Conservation (phyloP, 2,113 vertebrate species). For the Alligator mississippiensis region DNA sequence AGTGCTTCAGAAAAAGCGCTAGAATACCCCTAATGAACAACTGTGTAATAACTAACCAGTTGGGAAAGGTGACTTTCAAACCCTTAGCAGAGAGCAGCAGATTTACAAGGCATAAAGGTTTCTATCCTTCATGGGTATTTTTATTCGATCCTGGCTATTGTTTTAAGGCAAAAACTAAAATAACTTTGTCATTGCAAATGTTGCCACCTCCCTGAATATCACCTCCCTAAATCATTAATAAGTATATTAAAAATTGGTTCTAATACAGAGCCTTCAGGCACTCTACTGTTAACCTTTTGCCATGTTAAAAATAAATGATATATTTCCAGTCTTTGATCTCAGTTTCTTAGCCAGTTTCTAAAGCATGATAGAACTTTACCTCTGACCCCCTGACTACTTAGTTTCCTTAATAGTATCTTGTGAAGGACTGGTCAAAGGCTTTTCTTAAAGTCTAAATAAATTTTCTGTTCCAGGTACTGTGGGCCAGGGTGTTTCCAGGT, state of each 20-base stretch:
- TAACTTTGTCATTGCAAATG: background rate
- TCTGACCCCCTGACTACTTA: slow-evolving; percentile 14
- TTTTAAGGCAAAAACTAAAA: background rate
- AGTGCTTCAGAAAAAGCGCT: background rate
- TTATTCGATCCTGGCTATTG: background rate
- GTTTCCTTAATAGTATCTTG: background rate
- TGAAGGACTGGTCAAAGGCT: slow-evolving; percentile 27
- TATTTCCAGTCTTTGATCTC: slow-evolving; percentile 14
- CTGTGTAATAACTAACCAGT: background rate
- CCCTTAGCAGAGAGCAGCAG: background rate
- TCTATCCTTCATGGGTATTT: background rate
- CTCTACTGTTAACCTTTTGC: slow-evolving; percentile 23
- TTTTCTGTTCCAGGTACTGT: slow-evolving; percentile 21
- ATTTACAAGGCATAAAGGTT: background rate
- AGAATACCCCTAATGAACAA: background rate
- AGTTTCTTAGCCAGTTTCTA: background rate
- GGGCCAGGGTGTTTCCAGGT: slow-evolving; percentile 25
- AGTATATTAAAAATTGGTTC: slow-evolving; percentile 14
- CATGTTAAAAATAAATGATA: slow-evolving; percentile 12
- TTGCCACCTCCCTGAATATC: background rate
- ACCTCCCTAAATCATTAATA: slow-evolving; percentile 13
- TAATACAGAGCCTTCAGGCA: background rate
- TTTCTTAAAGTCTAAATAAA: slow-evolving; percentile 27
- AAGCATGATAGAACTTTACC: background rate
- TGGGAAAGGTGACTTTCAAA: background rate